Conservation (phyloP, 2,113 vertebrate genomes). For the Hippoglossus stenolepis region DNA sequence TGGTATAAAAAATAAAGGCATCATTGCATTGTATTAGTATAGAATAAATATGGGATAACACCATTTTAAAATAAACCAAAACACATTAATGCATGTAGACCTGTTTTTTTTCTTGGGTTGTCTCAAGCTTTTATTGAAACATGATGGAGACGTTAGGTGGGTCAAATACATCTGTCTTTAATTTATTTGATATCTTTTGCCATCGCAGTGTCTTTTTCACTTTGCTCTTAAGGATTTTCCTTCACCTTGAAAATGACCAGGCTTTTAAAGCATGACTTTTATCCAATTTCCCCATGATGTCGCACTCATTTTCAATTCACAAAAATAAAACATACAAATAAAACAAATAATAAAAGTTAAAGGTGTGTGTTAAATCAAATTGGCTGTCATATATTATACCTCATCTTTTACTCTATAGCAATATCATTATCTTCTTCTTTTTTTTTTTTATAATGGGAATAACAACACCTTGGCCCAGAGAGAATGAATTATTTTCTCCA, state of each 20-base stretch:
- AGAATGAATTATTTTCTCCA: slow-evolving; percentile 13
- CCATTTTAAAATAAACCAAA: not conserved
- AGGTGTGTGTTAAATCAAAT: not conserved
- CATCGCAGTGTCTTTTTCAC: too few relatives aligned
- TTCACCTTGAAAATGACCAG: not conserved
- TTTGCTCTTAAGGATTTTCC: not conserved
- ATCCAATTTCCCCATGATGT: not conserved
- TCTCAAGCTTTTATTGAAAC: not conserved
- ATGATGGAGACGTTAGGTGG: not conserved
- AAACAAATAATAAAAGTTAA: too few relatives aligned
- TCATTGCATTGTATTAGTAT: not conserved
- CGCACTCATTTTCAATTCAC: not conserved
- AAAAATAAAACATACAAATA: not conserved
- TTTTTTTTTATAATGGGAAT: not conserved
- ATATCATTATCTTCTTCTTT: not conserved
- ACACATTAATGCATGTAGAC: not conserved
- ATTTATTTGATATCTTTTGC: not conserved
- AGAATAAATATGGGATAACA: not conserved
- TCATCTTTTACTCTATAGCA: not conserved
- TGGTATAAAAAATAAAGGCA: not conserved
- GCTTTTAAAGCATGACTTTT: not conserved
- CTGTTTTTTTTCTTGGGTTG: not conserved
- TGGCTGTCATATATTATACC: not conserved
- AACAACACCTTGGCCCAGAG: not conserved
- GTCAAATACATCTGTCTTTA: not conserved